Evolutionary conservation across 2,797 vertebrate species (phyloP), one percentile per base, ranked within the genome.

Genomic region (Lithobates sylvaticus): DNA sequence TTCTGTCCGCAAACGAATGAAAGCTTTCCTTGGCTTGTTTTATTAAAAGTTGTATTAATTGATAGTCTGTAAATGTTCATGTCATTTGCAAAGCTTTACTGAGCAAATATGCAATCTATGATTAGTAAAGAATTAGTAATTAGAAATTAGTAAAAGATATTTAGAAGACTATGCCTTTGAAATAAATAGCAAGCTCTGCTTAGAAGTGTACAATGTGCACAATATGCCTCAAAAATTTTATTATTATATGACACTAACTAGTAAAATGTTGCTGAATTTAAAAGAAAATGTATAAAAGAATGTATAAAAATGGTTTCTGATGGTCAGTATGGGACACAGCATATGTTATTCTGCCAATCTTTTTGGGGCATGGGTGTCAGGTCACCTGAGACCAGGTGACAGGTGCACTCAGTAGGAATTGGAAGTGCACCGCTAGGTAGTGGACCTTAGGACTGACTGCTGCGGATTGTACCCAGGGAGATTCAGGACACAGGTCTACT

Each of bases 31-130:
- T 39, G 54, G 29, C 29, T 77, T 82, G 44, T 77, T 77, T 78
- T 87, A 83, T 78, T 58, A 58, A 83, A 83, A 68, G 32, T 32
- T 23, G 23, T 64, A 75, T 72, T 73, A 84, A 84, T 64, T 84
- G 68, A 78, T 54, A 71, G 68, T 26, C 54, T 73, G 34, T 58
- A 27, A 34, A 76, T 47, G 27, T 18, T 61, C 75, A 15, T 78
- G 47, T 26, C 54, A 42, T 26, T 16, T 10, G 50, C 42, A 84
- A 78, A 61, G 67, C 29, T 78, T 78, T 76, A 75, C 29, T 83
- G 68, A 64, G 44, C 76, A 73, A 29, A 16, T 64, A 72, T 34
- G 69, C 44, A 78, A 27, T 82, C 12, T 84, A 75, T 13, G 69
- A 42, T 58, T 5, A 54, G n/a, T n/a, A n/a, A n/a, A n/a, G n/a